phyloP scores from a whole-genome alignment of 2,888 invertebrate species.

The Tortrix viridana region DNA sequence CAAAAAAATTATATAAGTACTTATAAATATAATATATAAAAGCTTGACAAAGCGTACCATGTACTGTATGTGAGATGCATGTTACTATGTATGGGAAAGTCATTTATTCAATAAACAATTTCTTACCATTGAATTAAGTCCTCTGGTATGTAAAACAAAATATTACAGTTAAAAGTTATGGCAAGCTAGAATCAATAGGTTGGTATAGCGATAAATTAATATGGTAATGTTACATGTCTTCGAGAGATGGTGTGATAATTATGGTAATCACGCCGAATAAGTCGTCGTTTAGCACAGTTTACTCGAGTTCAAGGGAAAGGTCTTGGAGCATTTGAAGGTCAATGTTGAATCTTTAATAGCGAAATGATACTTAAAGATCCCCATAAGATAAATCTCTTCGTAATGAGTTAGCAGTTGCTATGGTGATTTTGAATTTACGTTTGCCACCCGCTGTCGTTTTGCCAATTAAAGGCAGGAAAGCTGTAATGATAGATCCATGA shows the following conservation, averaged over 20 bases:
- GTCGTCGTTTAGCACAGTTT: slow-evolving; percentile 48
- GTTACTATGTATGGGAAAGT: too few relatives aligned
- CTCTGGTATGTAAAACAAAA: not conserved
- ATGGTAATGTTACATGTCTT: slow-evolving; percentile 55
- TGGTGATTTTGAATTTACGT: slow-evolving; percentile 2
- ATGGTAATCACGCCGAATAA: slow-evolving; percentile 44
- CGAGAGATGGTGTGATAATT: slow-evolving; percentile 53
- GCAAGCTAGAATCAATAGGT: not conserved
- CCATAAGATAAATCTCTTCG: slow-evolving; percentile 15
- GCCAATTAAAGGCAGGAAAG: not conserved
- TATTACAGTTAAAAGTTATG: slow-evolving; percentile 2
- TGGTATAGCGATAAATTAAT: slow-evolving; percentile 51
- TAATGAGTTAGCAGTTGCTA: slow-evolving; percentile 3
- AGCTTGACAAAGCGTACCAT: too few relatives aligned
- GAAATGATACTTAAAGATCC: slow-evolving; percentile 44
- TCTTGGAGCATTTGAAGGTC: slow-evolving; percentile 56
- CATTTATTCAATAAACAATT: too few relatives aligned
- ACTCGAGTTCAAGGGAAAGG: slow-evolving; percentile 45
- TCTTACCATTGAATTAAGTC: too few relatives aligned
- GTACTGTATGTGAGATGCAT: too few relatives aligned
- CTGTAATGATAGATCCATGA: too few relatives aligned
- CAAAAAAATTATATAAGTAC: too few relatives aligned
- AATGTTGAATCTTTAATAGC: slow-evolving; percentile 46
- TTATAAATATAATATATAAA: too few relatives aligned
- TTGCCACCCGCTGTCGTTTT: slow-evolving; percentile 4